Conservation (phyloP, 2,888 invertebrate species). For the Aphelenchoides bicaudatus region DNA sequence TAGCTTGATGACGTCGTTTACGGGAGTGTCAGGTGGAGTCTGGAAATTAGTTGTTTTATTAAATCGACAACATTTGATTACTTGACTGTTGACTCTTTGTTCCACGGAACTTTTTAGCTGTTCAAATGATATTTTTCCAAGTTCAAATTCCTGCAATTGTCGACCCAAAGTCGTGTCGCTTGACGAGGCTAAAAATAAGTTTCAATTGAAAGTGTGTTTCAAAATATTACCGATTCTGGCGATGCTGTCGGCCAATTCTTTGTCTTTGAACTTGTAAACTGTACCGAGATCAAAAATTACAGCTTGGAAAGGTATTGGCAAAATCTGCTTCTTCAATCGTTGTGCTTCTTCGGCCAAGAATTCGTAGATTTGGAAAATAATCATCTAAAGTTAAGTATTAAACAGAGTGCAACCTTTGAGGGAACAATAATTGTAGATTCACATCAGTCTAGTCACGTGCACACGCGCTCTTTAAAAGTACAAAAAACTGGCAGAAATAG, state of each 20-base stretch:
- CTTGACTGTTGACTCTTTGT: not conserved
- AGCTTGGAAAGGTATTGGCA: not conserved
- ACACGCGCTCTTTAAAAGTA: no score
- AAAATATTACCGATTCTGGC: not conserved
- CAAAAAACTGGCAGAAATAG: no score
- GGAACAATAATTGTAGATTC: no score
- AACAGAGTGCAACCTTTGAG: no score
- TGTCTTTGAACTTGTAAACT: not conserved
- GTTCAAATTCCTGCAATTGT: constrained; percentile 14
- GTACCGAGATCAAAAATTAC: not conserved
- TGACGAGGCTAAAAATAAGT: constrained; percentile 9
- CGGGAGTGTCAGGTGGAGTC: not conserved
- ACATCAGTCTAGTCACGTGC: no score
- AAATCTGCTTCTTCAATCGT: not conserved
- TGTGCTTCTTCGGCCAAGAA: not conserved
- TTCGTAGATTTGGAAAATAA: constrained; percentile 10
- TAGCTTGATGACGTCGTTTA: not conserved
- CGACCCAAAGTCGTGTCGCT: constrained; percentile 11
- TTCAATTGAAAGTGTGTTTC: no score
- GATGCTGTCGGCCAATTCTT: constrained; percentile 4
- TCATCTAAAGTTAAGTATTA: not conserved
- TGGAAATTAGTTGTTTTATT: no score
- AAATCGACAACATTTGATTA: no score
- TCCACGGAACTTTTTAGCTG: constrained; percentile 34
- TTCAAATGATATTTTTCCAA: constrained; percentile 25